A percentile compares a stretch with the other conserved stretches of the same genome.
Evolutionary conservation across 1,140 invertebrate species (phyloP).

Genomic region (Lucilia sericata): DNA sequence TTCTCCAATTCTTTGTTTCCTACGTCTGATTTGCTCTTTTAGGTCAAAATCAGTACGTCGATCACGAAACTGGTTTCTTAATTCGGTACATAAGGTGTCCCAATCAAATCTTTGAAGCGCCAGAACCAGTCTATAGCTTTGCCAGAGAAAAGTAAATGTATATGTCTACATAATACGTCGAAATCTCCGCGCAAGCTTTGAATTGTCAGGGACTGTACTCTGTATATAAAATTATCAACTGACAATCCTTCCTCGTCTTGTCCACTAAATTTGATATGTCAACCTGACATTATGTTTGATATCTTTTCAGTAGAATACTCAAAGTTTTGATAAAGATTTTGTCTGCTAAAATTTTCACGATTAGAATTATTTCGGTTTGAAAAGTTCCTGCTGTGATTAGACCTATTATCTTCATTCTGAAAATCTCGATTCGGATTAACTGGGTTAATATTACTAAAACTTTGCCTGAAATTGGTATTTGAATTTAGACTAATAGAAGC

Average conservation of each 20-base stretch:
- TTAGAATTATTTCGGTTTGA: neutral
- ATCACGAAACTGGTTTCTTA: neutral
- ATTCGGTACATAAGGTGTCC: neutral
- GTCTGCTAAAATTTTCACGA: neutral
- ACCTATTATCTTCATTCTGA: too few relatives aligned
- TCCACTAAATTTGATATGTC: neutral
- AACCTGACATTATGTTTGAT: neutral
- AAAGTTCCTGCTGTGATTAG: neutral
- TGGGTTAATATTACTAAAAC: too few relatives aligned
- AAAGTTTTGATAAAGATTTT: neutral
- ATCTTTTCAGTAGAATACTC: neutral
- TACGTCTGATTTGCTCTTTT: neutral
- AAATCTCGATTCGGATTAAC: too few relatives aligned
- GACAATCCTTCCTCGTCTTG: neutral
- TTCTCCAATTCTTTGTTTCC: neutral
- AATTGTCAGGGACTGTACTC: neutral
- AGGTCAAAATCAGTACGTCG: neutral
- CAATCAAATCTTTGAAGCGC: neutral
- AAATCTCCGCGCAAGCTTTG: neutral
- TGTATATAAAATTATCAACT: neutral
- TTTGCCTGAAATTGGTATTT: too few relatives aligned
- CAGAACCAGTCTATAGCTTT: neutral
- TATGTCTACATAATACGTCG: neutral
- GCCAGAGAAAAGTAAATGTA: neutral
- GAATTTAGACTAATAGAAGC: too few relatives aligned